Evolutionary conservation across 2,888 invertebrate genomes (phyloP), one percentile per base, ranked within the genome.

Genomic region (Cataglyphis livida): DNA sequence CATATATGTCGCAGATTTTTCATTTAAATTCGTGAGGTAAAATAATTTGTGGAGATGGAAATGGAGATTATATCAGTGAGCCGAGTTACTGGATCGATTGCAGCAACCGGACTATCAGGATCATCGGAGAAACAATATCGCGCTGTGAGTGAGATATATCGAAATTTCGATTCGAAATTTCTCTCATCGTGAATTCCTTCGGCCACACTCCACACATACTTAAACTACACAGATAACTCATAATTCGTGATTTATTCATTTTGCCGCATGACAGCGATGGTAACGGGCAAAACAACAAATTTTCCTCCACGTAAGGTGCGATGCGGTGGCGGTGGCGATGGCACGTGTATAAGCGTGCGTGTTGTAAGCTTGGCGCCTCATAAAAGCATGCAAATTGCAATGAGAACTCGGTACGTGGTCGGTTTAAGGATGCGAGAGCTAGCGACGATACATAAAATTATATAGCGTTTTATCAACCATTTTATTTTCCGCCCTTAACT

Each of bases 341-440:
- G 85, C 81, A 85, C 87, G 85, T 76, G 83, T 73, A 61, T 57
- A 25, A 83, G n/a, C 57, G 57, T 32, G 82, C 78, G 64, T 64
- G 86, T 87, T 82, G 87, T 82, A 82, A 85, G 84, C 85, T 87
- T 84, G 66, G 71, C 87, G 73, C 84, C 87, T 76, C 84, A 82
- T 85, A 82, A 87, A 87, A 87, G 84, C 85, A 87, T 84, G 87
- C 85, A 87, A 87, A 87, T 87, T 85, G 79, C 85, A 79, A 65
- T 75, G 79, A 65, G 79, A 59, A 76, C 78, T 83, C 54, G 66
- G 83, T 75, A 87, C 87, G 85, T 83, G 87, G 81, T 35, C 57
- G 57, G 75, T 25, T 59, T 41, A 70, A 76, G 59, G 48, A 32
- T 18, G 54, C 66, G 32, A n/a, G 41, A 25, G 12, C 64, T 21